Percentiles rank a stretch among this genome's conserved stretches.
These are phyloP conservation scores for Alloscopus bannaensis DNA, from an alignment of 2,888 invertebrate species.

Conservation along the genomic window DNA sequence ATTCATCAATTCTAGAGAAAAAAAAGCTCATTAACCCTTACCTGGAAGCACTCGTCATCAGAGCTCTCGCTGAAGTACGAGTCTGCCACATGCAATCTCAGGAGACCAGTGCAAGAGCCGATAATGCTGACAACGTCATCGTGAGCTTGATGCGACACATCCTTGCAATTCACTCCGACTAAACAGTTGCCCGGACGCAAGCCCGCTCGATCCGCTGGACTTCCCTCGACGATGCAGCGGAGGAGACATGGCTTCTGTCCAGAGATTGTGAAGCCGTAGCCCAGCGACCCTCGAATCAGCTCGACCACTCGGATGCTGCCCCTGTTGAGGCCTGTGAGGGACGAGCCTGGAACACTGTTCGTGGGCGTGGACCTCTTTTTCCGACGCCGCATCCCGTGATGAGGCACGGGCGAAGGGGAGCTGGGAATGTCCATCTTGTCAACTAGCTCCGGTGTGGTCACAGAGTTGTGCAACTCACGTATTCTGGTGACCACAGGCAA, in stretches of 20 bases:
- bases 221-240: conserved; percentile 92
- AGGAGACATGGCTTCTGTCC: conserved; percentile 97
- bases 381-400: conserved; percentile 67
- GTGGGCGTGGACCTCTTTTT: conserved; percentile 67
- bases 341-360: conserved; percentile 68
- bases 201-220: conserved; percentile 93
- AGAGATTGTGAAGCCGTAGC: conserved; percentile 98
- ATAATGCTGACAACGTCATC: conserved; percentile 95
- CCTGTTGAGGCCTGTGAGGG: conserved; percentile 70
- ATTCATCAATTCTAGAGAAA: too few species aligned
- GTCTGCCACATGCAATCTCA: conserved; percentile 90
- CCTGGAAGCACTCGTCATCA: conserved; percentile 80
- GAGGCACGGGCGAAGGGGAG: conserved; percentile 67
- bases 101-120: conserved; percentile 88
- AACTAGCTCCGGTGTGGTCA: not conserved
- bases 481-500: too few species aligned
- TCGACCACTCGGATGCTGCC: conserved; percentile 86
- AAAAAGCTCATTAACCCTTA: conserved; percentile 41
- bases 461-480: too few species aligned
- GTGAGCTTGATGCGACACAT: conserved; percentile 93
- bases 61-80: conserved; percentile 91
- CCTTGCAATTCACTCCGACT: conserved; percentile 92
- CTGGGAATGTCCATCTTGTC: conserved; percentile 47
- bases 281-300: conserved; percentile 88
- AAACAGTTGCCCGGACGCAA: conserved; percentile 94